Percentiles rank a stretch among this genome's conserved stretches.
Evolutionary conservation across 2,797 vertebrate genomes (phyloP).

Genomic region (Enteromius paludinosus): DNA sequence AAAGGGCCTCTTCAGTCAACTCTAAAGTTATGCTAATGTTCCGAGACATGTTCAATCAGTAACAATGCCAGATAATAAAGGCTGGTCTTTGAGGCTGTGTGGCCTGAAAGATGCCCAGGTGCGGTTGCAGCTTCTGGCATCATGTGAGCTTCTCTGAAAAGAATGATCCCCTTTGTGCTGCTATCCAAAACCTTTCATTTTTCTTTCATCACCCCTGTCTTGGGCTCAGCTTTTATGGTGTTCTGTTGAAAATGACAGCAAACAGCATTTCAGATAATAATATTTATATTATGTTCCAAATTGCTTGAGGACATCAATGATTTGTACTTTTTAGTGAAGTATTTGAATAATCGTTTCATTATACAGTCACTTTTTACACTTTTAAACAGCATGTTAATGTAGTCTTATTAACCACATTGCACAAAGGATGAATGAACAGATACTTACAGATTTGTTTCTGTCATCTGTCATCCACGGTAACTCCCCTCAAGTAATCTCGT

Average conservation of each 20-base stretch:
- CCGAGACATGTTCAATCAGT: background rate
- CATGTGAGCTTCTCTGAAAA: conserved; percentile 25
- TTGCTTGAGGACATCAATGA: background rate
- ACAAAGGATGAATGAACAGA: background rate
- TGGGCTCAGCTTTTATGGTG: conserved; percentile 37
- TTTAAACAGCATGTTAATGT: background rate
- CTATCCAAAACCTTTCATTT: conserved; percentile 46
- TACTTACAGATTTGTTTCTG: background rate
- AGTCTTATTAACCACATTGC: background rate
- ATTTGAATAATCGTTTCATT: background rate
- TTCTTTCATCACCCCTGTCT: conserved; percentile 50
- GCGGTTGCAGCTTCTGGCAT: conserved; percentile 56
- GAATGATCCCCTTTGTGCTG: conserved; percentile 60
- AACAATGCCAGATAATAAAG: conserved; percentile 5
- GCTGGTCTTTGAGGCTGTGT: conserved; percentile 31
- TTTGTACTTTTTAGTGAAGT: background rate
- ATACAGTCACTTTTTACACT: too few relatives aligned
- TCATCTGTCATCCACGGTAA: background rate
- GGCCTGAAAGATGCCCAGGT: conserved; percentile 47
- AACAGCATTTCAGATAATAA: background rate
- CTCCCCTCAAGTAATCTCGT: background rate
- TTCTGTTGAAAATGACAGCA: background rate
- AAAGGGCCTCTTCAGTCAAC: background rate
- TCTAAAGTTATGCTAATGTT: background rate
- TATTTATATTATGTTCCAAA: background rate